phyloP scores from a whole-genome alignment of 2,888 invertebrate genomes.

The Glyphotaelius pellucidus region DNA sequence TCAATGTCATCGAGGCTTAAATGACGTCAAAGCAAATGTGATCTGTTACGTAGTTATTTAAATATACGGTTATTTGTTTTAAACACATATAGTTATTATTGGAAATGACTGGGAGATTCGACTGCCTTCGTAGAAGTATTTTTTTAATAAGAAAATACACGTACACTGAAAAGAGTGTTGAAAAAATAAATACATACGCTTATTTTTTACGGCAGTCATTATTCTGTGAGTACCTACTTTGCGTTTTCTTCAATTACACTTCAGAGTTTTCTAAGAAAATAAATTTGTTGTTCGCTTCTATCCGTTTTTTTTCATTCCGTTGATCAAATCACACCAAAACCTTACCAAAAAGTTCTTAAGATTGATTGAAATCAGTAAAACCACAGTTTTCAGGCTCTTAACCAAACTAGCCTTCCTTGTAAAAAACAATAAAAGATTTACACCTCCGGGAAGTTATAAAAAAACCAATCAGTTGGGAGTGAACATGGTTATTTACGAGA shows the following conservation, averaged over 20 bases:
- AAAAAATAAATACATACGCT: background rate
- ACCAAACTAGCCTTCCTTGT: background rate
- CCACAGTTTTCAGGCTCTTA: background rate
- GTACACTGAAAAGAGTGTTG: too few relatives aligned
- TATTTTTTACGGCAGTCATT: too few relatives aligned
- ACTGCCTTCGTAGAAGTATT: too few relatives aligned
- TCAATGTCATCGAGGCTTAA: too few relatives aligned
- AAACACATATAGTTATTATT: background rate
- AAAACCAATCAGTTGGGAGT: constrained; percentile 53
- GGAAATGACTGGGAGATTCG: background rate
- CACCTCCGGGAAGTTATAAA: constrained; percentile 36
- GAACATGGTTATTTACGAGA: constrained; percentile 48
- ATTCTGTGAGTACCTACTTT: too few relatives aligned
- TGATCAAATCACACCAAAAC: background rate
- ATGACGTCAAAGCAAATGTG: background rate
- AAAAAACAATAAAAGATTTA: constrained; percentile 27
- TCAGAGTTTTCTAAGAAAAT: too few relatives aligned
- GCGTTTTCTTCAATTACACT: too few relatives aligned
- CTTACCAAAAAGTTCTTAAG: background rate
- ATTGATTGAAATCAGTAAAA: background rate
- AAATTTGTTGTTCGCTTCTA: too few relatives aligned
- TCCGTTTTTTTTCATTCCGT: too few relatives aligned
- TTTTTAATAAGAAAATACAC: too few relatives aligned
- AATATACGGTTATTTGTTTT: too few relatives aligned
- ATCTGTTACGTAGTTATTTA: too few relatives aligned